These are phyloP conservation scores for Clitarchus hookeri DNA, from an alignment of 2,888 invertebrate species.

Conservation along the genomic window DNA sequence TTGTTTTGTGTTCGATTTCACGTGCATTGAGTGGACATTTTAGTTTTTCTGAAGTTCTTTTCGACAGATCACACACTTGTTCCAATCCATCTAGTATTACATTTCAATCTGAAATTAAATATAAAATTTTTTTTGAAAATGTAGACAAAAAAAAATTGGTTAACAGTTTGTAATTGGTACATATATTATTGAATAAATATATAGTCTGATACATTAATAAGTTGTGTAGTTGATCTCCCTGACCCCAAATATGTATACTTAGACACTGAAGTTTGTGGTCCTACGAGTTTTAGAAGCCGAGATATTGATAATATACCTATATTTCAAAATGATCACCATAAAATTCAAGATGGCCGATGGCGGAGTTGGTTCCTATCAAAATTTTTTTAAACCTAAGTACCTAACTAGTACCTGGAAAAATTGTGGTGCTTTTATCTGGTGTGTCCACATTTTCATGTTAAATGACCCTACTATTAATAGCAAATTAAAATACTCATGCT, in stretches of 20 bases:
- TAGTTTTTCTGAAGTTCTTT: constrained; percentile 11
- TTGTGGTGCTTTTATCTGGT: too few relatives aligned
- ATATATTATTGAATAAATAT: neutral
- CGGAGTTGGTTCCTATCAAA: too few relatives aligned
- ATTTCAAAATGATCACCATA: too few relatives aligned
- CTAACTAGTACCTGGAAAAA: too few relatives aligned
- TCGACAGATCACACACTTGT: neutral
- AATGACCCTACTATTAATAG: too few relatives aligned
- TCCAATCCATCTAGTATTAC: constrained; percentile 20
- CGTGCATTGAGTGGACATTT: neutral
- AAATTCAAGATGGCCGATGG: too few relatives aligned
- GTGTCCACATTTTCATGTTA: too few relatives aligned
- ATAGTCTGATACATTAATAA: neutral
- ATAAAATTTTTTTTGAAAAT: neutral
- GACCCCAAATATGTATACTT: constrained; percentile 6
- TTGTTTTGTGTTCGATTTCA: neutral
- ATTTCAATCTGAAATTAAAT: constrained; percentile 18
- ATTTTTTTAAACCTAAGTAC: too few relatives aligned
- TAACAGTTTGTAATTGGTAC: neutral
- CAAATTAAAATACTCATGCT: too few relatives aligned
- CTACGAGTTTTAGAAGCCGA: neutral
- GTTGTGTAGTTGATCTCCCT: neutral
- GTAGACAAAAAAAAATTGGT: neutral
- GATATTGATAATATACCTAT: constrained; percentile 22
- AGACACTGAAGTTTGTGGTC: neutral